Evolutionary conservation across 2,888 invertebrate genomes (phyloP).

Genomic region (Pterobdella sp.): DNA sequence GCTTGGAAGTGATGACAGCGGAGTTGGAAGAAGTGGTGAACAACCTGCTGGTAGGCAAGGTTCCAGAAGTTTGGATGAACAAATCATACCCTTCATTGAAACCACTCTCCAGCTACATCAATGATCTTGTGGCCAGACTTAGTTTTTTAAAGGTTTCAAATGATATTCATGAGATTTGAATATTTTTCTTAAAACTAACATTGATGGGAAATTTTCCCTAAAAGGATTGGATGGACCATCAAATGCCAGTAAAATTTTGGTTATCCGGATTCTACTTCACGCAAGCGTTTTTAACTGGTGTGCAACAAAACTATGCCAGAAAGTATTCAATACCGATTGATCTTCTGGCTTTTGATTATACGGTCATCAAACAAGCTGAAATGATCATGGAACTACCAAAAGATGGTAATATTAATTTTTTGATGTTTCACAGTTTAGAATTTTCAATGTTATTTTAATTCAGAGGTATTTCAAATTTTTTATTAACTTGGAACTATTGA

Average conservation of each 20-base stretch:
- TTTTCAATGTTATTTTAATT: no score
- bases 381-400: slow-evolving; percentile 49
- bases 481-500: no score
- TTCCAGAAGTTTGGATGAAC: slow-evolving; percentile 55
- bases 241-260: slow-evolving; percentile 52
- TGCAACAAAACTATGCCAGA: slow-evolving; percentile 53
- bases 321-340: slow-evolving; percentile 54
- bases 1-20: slow-evolving; percentile 75
- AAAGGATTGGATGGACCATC: slow-evolving; percentile 51
- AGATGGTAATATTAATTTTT: slow-evolving; percentile 46
- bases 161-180: not conserved
- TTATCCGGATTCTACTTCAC: slow-evolving; percentile 54
- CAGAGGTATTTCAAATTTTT: no score
- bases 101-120: slow-evolving; percentile 52
- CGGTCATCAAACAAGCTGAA: slow-evolving; percentile 58
- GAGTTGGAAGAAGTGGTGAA: slow-evolving; percentile 76
- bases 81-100: slow-evolving; percentile 53
- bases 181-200: not conserved
- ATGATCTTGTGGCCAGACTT: slow-evolving; percentile 51
- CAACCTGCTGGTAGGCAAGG: slow-evolving; percentile 69
- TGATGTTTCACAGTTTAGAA: no score
- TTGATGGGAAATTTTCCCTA: not conserved
- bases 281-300: slow-evolving; percentile 54
- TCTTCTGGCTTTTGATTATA: slow-evolving; percentile 50
- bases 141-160: slow-evolving; percentile 59